A percentile compares a stretch with the other conserved stretches of the same genome.
Conservation (phyloP, 2,113 vertebrate genomes). For the Talpa occidentalis region DNA sequence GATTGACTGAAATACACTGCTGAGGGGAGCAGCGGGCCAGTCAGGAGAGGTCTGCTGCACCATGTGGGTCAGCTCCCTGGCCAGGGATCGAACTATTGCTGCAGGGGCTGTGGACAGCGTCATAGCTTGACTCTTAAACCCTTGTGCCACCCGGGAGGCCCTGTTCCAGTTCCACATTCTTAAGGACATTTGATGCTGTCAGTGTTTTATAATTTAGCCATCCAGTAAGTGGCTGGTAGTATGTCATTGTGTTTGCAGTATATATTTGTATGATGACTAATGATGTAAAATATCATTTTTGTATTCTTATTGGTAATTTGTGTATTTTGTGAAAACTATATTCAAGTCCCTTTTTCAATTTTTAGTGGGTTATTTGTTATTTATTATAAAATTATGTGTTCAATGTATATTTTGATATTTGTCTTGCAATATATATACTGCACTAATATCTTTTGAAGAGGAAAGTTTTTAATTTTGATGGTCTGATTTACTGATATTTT, state of each 20-base stretch:
- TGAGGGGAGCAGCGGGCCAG: too few relatives aligned
- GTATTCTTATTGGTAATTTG: neutral
- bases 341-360: neutral
- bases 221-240: neutral
- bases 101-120: too few relatives aligned
- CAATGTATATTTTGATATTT: neutral
- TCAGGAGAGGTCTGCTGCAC: too few relatives aligned
- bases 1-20: too few relatives aligned
- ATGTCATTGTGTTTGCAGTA: neutral
- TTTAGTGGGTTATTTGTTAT: neutral
- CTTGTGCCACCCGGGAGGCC: too few relatives aligned
- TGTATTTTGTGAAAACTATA: neutral
- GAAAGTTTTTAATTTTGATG: neutral
- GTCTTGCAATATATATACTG: neutral
- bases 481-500: neutral
- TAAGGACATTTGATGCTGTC: neutral
- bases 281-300: neutral
- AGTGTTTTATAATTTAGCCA: neutral
- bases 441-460: neutral
- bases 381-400: neutral
- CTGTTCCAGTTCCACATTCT: neutral
- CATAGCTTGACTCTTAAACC: too few relatives aligned
- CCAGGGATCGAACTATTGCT: too few relatives aligned
- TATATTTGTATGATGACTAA: neutral
- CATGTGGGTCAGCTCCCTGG: too few relatives aligned